These are phyloP conservation scores for Corapipo altera DNA, from an alignment of 2,113 vertebrate species.

Conservation along the genomic window DNA sequence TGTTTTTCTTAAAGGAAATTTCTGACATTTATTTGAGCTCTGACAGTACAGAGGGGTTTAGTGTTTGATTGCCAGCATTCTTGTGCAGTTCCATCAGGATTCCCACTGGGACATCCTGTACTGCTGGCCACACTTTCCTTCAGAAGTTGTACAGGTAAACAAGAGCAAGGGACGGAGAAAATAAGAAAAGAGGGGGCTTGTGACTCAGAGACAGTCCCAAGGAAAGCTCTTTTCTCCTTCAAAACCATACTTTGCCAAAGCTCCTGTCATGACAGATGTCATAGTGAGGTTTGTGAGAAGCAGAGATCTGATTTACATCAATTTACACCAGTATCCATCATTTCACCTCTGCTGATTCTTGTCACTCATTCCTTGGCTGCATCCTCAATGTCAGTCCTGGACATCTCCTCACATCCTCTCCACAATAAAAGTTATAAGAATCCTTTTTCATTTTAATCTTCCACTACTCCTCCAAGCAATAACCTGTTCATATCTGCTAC, in stretches of 20 bases:
- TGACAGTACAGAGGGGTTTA: neutral
- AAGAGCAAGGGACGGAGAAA: neutral
- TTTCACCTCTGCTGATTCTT: neutral
- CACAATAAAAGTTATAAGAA: neutral
- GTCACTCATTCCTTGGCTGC: neutral
- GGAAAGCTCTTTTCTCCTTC: neutral
- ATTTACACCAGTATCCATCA: neutral
- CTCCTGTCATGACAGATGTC: neutral
- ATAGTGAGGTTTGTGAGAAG: neutral
- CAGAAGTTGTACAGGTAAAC: neutral
- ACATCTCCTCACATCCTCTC: neutral
- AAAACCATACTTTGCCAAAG: neutral
- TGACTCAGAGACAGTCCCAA: neutral
- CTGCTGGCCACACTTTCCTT: neutral
- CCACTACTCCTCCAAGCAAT: neutral
- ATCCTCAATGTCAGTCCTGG: neutral
- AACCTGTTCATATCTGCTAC: neutral
- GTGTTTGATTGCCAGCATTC: neutral
- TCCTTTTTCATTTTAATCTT: neutral
- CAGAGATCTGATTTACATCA: neutral
- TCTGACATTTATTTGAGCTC: slow-evolving; percentile 35
- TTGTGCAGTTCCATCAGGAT: neutral
- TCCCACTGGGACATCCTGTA: neutral
- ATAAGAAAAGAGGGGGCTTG: neutral
- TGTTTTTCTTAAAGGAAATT: slow-evolving; percentile 22